phyloP scores from a whole-genome alignment of 1,140 invertebrate species.

The Drosophila erecta region DNA sequence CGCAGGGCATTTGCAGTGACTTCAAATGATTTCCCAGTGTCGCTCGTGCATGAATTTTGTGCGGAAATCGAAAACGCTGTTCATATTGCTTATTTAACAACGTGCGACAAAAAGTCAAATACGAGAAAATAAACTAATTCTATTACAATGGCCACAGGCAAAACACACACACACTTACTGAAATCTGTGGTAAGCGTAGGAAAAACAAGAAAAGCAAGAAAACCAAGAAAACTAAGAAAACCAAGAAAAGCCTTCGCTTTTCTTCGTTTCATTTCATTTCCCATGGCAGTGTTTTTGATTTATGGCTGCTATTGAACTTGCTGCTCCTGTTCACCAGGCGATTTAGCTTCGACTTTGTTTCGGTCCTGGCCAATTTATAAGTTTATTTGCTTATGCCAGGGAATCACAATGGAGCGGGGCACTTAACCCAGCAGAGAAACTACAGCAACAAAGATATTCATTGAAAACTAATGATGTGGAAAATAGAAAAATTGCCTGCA shows the following conservation, averaged over 20 bases:
- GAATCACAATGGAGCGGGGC: constrained; percentile 14
- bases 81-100: constrained; percentile 38
- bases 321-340: not conserved
- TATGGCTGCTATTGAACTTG: constrained; percentile 75
- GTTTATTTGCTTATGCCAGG: constrained; percentile 73
- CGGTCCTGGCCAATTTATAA: constrained; percentile 65
- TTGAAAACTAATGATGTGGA: constrained; percentile 82
- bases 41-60: constrained; percentile 71
- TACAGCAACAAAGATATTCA: constrained; percentile 64
- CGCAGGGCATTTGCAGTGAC: constrained; percentile 22
- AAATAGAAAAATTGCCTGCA: constrained; percentile 82
- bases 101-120: constrained; percentile 70
- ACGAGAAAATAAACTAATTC: constrained; percentile 70
- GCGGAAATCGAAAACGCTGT: not conserved
- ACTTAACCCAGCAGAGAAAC: constrained; percentile 58
- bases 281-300: constrained; percentile 68
- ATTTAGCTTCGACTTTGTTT: constrained; percentile 25
- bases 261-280: not conserved
- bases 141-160: constrained; percentile 61
- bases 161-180: constrained; percentile 22
- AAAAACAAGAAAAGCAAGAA: not conserved
- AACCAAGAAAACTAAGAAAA: not conserved
- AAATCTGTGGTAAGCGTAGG: not conserved
- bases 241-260: constrained; percentile 20
- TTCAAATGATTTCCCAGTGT: constrained; percentile 51